Evolutionary conservation across 2,113 vertebrate genomes (phyloP).

Genomic region (Pomatorhinus ruficollis): DNA sequence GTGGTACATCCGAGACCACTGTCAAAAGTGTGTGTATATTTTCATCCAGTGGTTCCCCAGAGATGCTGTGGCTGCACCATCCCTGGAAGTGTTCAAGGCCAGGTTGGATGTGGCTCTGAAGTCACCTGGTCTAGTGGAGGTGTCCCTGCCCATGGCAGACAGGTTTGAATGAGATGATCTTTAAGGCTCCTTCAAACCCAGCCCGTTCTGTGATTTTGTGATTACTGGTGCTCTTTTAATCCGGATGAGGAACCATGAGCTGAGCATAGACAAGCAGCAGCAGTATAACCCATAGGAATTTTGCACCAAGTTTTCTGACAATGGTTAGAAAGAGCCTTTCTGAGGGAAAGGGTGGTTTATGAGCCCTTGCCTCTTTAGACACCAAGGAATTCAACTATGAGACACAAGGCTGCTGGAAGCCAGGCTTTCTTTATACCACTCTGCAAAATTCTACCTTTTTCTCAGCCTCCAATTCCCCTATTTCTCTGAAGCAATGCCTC

Average conservation of each 20-base stretch:
- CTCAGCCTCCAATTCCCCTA: neutral
- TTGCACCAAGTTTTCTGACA: neutral
- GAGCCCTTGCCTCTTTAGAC: neutral
- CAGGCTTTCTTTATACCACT: neutral
- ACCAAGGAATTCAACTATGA: neutral
- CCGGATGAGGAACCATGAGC: neutral
- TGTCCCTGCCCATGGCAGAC: neutral
- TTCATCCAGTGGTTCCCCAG: neutral
- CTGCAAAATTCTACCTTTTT: neutral
- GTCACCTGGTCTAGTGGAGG: neutral
- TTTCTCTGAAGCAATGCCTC: neutral
- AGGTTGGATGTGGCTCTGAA: neutral
- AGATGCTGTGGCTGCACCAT: neutral
- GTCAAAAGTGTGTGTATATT: neutral
- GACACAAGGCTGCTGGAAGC: neutral
- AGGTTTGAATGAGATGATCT: neutral
- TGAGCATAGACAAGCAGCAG: neutral
- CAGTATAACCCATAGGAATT: neutral
- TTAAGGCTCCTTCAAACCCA: neutral
- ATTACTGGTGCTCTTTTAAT: neutral
- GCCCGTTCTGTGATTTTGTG: neutral
- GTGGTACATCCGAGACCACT: accelerated
- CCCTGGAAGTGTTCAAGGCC: too few species aligned
- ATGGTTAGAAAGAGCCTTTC: neutral
- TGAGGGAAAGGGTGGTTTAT: neutral